Conservation (phyloP, 2,888 invertebrate species). For the Antitype chi region DNA sequence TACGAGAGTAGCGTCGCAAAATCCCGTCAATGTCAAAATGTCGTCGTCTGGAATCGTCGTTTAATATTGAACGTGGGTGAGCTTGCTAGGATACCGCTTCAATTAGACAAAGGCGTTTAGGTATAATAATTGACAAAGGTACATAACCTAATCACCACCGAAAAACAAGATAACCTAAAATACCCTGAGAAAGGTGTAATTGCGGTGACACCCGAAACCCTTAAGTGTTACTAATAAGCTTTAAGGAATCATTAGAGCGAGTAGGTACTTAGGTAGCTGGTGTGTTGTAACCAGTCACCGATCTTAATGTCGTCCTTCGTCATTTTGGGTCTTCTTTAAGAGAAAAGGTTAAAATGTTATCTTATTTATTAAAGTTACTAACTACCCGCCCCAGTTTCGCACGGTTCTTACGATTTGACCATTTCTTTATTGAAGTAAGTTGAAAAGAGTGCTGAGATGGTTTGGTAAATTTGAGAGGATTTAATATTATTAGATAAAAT, state of each 20-base stretch:
- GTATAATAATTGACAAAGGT: neutral
- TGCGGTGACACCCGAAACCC: conserved; percentile 27
- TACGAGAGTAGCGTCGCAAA: too few species aligned
- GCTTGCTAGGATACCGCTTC: neutral
- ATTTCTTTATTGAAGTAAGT: neutral
- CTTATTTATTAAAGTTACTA: too few species aligned
- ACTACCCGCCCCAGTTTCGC: neutral
- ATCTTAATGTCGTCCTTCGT: conserved; percentile 8
- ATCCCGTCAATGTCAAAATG: too few species aligned
- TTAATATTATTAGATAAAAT: too few species aligned
- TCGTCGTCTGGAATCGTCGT: too few species aligned
- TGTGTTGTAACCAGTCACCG: conserved; percentile 13
- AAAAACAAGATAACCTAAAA: conserved; percentile 11
- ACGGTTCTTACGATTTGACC: neutral
- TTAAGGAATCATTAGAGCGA: conserved; percentile 41
- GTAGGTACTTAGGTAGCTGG: conserved; percentile 15
- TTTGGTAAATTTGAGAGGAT: too few species aligned
- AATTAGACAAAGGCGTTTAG: conserved; percentile 11
- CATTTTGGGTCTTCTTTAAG: conserved; percentile 6
- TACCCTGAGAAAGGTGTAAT: conserved; percentile 14
- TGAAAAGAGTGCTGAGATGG: too few species aligned
- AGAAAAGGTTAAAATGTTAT: neutral
- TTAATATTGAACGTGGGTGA: too few species aligned
- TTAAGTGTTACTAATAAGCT: conserved; percentile 36
- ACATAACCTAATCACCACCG: neutral